phyloP scores from a whole-genome alignment of 2,888 invertebrate genomes.

The Eupithecia subfuscata region DNA sequence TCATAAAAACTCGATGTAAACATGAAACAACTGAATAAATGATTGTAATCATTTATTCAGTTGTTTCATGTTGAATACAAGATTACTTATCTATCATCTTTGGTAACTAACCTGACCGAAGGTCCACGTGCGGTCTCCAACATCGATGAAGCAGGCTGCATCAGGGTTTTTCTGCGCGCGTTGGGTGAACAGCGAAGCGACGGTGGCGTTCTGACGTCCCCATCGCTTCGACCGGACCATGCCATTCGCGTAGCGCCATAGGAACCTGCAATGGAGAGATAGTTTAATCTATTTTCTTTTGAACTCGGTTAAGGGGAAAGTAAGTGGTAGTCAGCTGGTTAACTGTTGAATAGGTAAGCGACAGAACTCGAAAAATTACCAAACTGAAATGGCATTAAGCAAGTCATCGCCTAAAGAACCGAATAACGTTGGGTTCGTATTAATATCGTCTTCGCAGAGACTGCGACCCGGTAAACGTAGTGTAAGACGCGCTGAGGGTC shows the following conservation, averaged over 20 bases:
- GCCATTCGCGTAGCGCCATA: constrained; percentile 82
- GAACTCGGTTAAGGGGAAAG: too few relatives aligned
- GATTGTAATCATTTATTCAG: too few relatives aligned
- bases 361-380: background rate
- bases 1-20: too few relatives aligned
- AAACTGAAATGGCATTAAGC: background rate
- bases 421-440: background rate
- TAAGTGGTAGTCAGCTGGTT: background rate
- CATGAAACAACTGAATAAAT: too few relatives aligned
- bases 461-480: background rate
- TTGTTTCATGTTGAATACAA: too few relatives aligned
- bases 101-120: constrained; percentile 82
- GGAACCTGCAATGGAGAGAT: constrained; percentile 68
- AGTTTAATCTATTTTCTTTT: background rate
- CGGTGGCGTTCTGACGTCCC: constrained; percentile 84
- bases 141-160: constrained; percentile 87
- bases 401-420: background rate
- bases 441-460: background rate
- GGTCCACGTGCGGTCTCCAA: constrained; percentile 87
- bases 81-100: background rate
- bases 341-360: background rate
- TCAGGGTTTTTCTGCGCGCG: constrained; percentile 84
- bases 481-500: background rate
- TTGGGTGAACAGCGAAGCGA: constrained; percentile 85
- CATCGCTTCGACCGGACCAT: constrained; percentile 79